Conservation (phyloP, 92 coral and sea anemone genomes). For the Palythoa grandis region DNA sequence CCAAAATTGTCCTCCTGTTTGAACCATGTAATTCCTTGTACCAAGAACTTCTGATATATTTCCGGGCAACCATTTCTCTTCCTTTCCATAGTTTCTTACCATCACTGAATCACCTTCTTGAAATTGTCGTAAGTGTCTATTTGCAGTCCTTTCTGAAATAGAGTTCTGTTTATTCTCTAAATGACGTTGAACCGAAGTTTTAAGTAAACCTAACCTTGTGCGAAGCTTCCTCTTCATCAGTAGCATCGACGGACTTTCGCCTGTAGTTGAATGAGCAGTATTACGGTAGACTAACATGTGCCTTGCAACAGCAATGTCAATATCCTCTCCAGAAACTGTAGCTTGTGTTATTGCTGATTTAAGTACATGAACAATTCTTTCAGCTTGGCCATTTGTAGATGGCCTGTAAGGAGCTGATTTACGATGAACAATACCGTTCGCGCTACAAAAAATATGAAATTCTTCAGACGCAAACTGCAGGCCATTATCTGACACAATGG, state of each 20-base stretch:
- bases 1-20: constrained; percentile 34
- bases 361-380: constrained; percentile 53
- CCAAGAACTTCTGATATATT: background rate
- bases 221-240: constrained; percentile 64
- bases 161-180: constrained; percentile 43
- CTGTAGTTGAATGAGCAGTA: constrained; percentile 66
- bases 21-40: constrained; percentile 46
- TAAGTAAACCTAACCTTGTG: constrained; percentile 52
- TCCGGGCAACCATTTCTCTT: constrained; percentile 63
- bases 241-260: constrained; percentile 55
- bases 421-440: constrained; percentile 26
- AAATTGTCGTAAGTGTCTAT: constrained; percentile 43
- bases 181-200: constrained; percentile 47
- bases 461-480: constrained; percentile 35
- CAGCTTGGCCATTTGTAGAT: constrained; percentile 56
- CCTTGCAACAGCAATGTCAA: constrained; percentile 41
- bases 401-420: constrained; percentile 25
- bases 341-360: constrained; percentile 56
- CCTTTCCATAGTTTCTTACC: constrained; percentile 50
- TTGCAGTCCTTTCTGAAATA: constrained; percentile 41
- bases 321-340: constrained; percentile 38
- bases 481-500: constrained; percentile 61
- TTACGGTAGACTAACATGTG: constrained; percentile 50
- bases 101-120: constrained; percentile 41
- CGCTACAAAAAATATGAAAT: constrained; percentile 38